Base-by-base conservation (phyloP, 2,888 invertebrate genomes). In the Eugnorisma glareosa region DNA sequence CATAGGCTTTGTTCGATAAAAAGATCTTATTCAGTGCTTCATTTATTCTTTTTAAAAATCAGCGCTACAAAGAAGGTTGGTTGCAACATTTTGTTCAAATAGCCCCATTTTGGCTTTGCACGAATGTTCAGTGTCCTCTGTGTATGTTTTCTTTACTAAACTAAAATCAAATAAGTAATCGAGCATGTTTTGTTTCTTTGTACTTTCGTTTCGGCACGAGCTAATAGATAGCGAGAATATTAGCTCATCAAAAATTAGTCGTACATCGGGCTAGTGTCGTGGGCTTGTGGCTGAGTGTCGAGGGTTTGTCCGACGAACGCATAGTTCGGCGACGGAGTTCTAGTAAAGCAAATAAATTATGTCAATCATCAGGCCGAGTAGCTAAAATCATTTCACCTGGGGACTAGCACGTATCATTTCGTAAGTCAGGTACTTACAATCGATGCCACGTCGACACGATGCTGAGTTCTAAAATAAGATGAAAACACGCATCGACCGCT, bases 401-500 rank as follows among this genome's bases (percentile, higher is more conserved):
- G 64, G 3, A 75, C 72, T 63, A 70, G 72, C 45, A 61, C 28
- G 61, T 13, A 71, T 64, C 67, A 77, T 83, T 79, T 77, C 71
- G 71, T 67, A 78, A 77, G 78, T 78, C 75, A 78, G 78, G 81
- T 81, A 66, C 48, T 35, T 28, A 43, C 84, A 85, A 85, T 84
- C 79, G 88, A 88, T 88, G 85, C 85, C 90, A 88, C 88, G 87
- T 88, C 91, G 86, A 75, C 83, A 78, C 81, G 81, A 79, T 84
- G 75, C 79, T 61, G 84, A 79, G 89, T 89, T 91, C 91, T 92
- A 93, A 92, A 93, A 92, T 91, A 93, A 92, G 91, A 91, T 84
- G 83, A 81, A 88, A 89, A 89, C 85, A 88, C 84, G 85, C 82
- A 88, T 84, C 87, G 86, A 31, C 61, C 86, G 83, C 77, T 87